These are phyloP conservation scores for Nasonovia ribisnigri DNA, from an alignment of 2,888 invertebrate species.

Conservation along the genomic window DNA sequence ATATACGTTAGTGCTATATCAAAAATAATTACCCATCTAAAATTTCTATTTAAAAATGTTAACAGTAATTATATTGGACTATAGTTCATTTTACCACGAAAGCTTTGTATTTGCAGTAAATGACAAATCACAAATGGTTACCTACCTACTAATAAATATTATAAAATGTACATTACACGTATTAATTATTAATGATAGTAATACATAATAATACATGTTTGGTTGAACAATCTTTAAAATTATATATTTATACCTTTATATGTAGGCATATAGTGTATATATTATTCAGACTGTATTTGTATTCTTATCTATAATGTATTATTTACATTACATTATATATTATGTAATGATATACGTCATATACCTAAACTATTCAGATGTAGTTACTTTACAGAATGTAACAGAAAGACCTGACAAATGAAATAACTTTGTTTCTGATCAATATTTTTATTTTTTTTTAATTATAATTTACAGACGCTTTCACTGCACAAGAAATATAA, in stretches of 20 bases:
- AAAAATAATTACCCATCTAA: background rate
- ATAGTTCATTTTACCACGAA: background rate
- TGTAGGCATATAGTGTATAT: no score
- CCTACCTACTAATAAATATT: no score
- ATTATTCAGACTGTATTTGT: background rate
- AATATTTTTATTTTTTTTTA: no score
- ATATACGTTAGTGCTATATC: background rate
- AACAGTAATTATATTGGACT: background rate
- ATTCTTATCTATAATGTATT: background rate
- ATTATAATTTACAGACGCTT: no score
- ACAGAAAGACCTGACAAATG: no score
- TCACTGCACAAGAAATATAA: no score
- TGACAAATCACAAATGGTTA: background rate
- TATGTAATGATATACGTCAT: background rate
- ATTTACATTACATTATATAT: background rate
- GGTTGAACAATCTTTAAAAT: background rate
- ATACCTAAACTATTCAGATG: background rate
- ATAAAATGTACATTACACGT: background rate
- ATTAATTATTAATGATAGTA: background rate
- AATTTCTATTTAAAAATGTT: background rate
- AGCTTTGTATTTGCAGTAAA: background rate
- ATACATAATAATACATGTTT: no score
- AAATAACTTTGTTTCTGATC: no score
- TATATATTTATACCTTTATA: background rate
- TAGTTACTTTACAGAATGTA: no score